Conservation (phyloP, 2,797 vertebrate species). For the Halcyon chelicuti region DNA sequence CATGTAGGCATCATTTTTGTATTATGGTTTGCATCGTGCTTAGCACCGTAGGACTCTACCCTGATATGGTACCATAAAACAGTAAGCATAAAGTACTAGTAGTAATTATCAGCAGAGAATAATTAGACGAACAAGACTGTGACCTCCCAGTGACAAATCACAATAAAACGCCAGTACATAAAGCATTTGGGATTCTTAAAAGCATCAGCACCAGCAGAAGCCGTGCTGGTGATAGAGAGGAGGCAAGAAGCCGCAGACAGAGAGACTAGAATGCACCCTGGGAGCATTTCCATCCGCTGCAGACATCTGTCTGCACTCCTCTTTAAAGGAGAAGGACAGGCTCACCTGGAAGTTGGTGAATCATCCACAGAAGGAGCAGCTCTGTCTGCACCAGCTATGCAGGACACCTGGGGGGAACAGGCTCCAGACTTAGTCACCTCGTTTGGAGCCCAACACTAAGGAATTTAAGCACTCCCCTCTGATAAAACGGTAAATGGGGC, state of each 20-base stretch:
- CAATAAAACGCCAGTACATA: background rate
- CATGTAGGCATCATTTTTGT: background rate
- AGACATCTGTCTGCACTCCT: background rate
- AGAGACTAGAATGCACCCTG: background rate
- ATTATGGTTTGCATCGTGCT: slow-evolving; percentile 1
- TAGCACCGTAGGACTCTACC: background rate
- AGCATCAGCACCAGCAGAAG: slow-evolving; percentile 19
- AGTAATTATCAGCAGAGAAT: slow-evolving; percentile 59
- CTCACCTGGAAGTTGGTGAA: slow-evolving; percentile 12
- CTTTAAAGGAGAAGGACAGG: background rate
- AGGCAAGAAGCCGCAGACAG: background rate
- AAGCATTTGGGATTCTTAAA: slow-evolving; percentile 5
- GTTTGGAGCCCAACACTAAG: background rate
- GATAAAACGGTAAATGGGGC: background rate
- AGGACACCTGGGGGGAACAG: background rate
- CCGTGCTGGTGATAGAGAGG: background rate
- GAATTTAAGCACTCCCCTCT: background rate
- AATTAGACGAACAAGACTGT: slow-evolving; percentile 40
- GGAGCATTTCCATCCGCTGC: background rate
- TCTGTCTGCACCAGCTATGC: background rate
- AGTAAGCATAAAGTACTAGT: slow-evolving; percentile 38
- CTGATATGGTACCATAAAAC: slow-evolving; percentile 28
- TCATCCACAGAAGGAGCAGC: background rate
- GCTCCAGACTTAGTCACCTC: background rate
- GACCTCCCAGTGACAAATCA: slow-evolving; percentile 52